Base-by-base conservation (phyloP, 1,140 invertebrate genomes). In the Drosophila kanapiae region DNA sequence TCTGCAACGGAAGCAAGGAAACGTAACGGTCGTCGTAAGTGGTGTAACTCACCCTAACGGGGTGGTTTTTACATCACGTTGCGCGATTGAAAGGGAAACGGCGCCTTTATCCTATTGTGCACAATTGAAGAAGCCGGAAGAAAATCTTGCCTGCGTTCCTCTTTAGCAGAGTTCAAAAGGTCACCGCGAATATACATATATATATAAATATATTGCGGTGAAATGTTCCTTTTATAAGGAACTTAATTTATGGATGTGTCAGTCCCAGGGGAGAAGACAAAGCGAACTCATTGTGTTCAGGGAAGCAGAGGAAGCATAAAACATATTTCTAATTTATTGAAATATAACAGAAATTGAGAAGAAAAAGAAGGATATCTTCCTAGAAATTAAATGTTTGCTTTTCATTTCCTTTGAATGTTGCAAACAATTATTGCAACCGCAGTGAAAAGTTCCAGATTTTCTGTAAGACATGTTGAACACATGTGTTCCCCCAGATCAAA, bases 391-490 rank as follows among this genome's bases (percentile, higher is more conserved):
- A 56, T 31, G 48, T 75, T 45, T 38, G 33, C 2, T 16, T 38
- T 42, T 33, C 23, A 35, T 23, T 38, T 58, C 49, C 49, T 35
- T 18, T 14, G 23, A 33, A 10, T 5, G 9, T 9, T 29, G 37
- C 14, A 38, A 53, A 65, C 31, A 18, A 18, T n/a, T 29, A 40
- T 7, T 31, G n/a, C 47, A 76, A 67, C 53, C 48, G 27, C 61
- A 53, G 45, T 18, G 10, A 11, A 57, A 70, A 71, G 54, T 63
- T 54, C 56, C n/a, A 18, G 8, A 23, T 38, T 29, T 59, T 40
- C 6, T 14, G 6, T 29, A 16, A 38, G 53, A 72, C 84, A 88
- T 87, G 84, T 81, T 65, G 45, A 78, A 84, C 84, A 87, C 80
- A 88, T 87, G 84, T 75, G 84, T 69, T 67, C 11, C 6, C 6